These are phyloP conservation scores for Sanderia malayensis DNA, from an alignment of 30 jellyfish, hydroid and myxozoan genomes.

Conservation along the genomic window DNA sequence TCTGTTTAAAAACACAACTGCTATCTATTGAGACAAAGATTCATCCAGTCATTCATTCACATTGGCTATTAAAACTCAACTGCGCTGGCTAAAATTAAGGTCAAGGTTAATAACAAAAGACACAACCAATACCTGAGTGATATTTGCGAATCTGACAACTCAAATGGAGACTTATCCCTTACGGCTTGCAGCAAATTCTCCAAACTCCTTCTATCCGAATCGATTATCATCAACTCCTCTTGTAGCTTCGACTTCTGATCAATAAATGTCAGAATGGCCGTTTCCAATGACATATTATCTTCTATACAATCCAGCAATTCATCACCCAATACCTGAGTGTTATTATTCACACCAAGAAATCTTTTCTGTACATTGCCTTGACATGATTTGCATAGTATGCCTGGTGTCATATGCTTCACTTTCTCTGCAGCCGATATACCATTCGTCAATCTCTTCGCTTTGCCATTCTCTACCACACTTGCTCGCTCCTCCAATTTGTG, in stretches of 20 bases:
- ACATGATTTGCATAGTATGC: slow-evolving; percentile 77
- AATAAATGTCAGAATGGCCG: slow-evolving; percentile 91
- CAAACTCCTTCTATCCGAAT: slow-evolving; percentile 72
- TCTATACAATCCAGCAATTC: slow-evolving; percentile 94
- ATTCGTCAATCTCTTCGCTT: slow-evolving; percentile 47
- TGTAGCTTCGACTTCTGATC: slow-evolving; percentile 83
- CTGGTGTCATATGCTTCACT: slow-evolving; percentile 25
- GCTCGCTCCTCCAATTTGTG: slow-evolving; percentile 72
- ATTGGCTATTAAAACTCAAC: no score
- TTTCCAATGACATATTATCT: slow-evolving; percentile 88
- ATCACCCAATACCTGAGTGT: slow-evolving; percentile 84
- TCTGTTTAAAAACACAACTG: no score
- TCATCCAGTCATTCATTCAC: no score
- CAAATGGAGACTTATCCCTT: slow-evolving; percentile 55
- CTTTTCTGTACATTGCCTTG: slow-evolving; percentile 55
- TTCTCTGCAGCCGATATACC: slow-evolving; percentile 53
- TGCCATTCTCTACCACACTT: slow-evolving; percentile 37
- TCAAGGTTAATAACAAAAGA: no score
- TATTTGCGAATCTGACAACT: slow-evolving; percentile 54
- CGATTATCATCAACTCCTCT: slow-evolving; percentile 72
- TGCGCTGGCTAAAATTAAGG: no score
- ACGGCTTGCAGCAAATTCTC: slow-evolving; percentile 60
- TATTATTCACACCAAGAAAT: slow-evolving; percentile 72
- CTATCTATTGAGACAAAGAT: no score
- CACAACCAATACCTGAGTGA: slow-evolving; percentile 32